Conservation (phyloP, 2,113 vertebrate species). For the Hirundichthys speculiger region DNA sequence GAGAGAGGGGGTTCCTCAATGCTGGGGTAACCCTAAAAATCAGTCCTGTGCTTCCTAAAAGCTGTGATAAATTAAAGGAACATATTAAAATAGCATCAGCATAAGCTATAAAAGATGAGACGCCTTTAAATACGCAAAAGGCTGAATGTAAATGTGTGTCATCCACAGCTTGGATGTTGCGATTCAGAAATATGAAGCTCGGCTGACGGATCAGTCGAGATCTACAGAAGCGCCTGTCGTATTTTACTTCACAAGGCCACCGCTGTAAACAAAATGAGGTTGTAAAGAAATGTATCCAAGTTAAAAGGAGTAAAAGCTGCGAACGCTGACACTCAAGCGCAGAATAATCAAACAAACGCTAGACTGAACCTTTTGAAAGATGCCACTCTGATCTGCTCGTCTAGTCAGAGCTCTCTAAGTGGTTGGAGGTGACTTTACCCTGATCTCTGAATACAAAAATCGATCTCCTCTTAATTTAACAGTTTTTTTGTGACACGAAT, state of each 20-base stretch:
- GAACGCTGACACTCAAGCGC: constrained; percentile 29
- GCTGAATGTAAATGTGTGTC: constrained; percentile 13
- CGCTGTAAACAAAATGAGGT: constrained; percentile 23
- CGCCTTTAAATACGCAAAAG: constrained; percentile 43
- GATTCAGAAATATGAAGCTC: constrained; percentile 39
- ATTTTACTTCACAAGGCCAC: constrained; percentile 39
- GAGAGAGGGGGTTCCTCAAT: constrained; percentile 37
- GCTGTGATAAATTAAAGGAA: constrained; percentile 7
- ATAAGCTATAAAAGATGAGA: constrained; percentile 31
- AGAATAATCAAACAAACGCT: constrained; percentile 10
- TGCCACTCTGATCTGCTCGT: background rate
- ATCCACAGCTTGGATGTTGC: constrained; percentile 7
- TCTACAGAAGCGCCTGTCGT: constrained; percentile 37
- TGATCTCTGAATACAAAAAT: constrained; percentile 51
- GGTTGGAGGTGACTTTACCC: constrained; percentile 42
- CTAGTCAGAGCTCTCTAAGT: constrained; percentile 38
- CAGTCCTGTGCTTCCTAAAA: constrained; percentile 11
- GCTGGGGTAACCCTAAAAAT: constrained; percentile 45
- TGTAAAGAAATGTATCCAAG: constrained; percentile 10
- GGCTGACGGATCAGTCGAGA: constrained; percentile 33
- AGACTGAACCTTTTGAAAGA: constrained; percentile 43
- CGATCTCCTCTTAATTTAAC: constrained; percentile 61
- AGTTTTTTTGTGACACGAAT: constrained; percentile 52
- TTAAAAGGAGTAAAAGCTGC: constrained; percentile 39
- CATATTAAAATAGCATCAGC: constrained; percentile 24